These are phyloP conservation scores for Epinephelus moara DNA, from an alignment of 2,113 vertebrate species.

Conservation along the genomic window DNA sequence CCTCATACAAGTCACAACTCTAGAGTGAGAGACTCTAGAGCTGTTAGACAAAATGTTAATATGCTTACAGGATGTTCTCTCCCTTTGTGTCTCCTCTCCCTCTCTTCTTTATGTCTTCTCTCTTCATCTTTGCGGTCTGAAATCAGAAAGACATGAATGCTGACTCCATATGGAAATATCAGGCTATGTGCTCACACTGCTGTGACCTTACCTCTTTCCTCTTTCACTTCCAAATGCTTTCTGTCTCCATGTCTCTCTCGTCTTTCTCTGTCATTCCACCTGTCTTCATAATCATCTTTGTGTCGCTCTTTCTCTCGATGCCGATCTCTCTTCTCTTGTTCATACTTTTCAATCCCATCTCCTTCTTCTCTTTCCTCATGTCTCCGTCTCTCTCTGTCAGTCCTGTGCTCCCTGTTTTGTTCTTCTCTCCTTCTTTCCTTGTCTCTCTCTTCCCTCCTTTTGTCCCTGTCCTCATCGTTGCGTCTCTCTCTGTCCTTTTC, in stretches of 20 bases:
- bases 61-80: slow-evolving; percentile 63
- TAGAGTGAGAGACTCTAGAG: not conserved
- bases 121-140: slow-evolving; percentile 73
- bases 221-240: slow-evolving; percentile 65
- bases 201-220: slow-evolving; percentile 67
- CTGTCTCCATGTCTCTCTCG: slow-evolving; percentile 62
- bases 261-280: slow-evolving; percentile 48
- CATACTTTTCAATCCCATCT: slow-evolving; percentile 34
- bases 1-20: not conserved
- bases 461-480: slow-evolving; percentile 50
- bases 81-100: slow-evolving; percentile 73
- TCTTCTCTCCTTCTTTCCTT: slow-evolving; percentile 58
- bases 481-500: slow-evolving; percentile 35
- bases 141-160: slow-evolving; percentile 27
- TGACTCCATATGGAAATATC: not conserved
- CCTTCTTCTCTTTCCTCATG: slow-evolving; percentile 35
- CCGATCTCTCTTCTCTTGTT: slow-evolving; percentile 56
- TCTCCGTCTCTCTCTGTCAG: slow-evolving; percentile 54
- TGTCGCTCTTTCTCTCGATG: slow-evolving; percentile 44
- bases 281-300: slow-evolving; percentile 49
- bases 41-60: not conserved
- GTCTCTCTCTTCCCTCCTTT: slow-evolving; percentile 52
- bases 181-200: not conserved
- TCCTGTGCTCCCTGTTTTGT: slow-evolving; percentile 29
- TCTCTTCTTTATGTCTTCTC: slow-evolving; percentile 72